These are phyloP conservation scores for Phthorimaea operculella DNA, from an alignment of 1,140 invertebrate genomes.

Conservation along the genomic window DNA sequence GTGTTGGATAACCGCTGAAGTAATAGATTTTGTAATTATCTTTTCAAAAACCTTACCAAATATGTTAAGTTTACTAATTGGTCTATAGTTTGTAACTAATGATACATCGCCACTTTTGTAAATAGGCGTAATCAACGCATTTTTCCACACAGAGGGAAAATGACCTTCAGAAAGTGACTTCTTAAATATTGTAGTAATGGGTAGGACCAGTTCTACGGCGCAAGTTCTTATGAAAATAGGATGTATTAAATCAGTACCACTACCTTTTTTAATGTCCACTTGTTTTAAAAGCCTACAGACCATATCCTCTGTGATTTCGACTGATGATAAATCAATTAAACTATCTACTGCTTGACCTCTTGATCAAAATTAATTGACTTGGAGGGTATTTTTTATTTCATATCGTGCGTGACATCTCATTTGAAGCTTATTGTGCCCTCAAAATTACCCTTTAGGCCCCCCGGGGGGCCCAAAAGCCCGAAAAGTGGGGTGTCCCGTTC, in stretches of 20 bases:
- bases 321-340: too few species aligned
- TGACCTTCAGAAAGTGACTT: background rate
- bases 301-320: too few species aligned
- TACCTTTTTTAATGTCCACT: background rate
- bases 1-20: background rate
- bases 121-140: conserved; percentile 4
- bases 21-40: conserved; percentile 3
- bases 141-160: conserved; percentile 9
- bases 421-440: too few species aligned
- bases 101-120: conserved; percentile 4
- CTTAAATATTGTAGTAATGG: conserved; percentile 4
- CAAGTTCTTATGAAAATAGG: background rate
- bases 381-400: too few species aligned
- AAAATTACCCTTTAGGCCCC: too few species aligned
- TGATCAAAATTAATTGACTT: too few species aligned
- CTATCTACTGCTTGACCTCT: too few species aligned
- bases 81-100: conserved; percentile 4
- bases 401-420: too few species aligned
- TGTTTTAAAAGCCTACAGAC: background rate
- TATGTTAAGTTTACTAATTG: conserved; percentile 6
- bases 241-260: background rate
- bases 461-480: too few species aligned
- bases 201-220: background rate
- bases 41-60: conserved; percentile 8
- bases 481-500: too few species aligned